Base-by-base conservation (phyloP, 2,797 vertebrate species). In the Euthynnus affinis region DNA sequence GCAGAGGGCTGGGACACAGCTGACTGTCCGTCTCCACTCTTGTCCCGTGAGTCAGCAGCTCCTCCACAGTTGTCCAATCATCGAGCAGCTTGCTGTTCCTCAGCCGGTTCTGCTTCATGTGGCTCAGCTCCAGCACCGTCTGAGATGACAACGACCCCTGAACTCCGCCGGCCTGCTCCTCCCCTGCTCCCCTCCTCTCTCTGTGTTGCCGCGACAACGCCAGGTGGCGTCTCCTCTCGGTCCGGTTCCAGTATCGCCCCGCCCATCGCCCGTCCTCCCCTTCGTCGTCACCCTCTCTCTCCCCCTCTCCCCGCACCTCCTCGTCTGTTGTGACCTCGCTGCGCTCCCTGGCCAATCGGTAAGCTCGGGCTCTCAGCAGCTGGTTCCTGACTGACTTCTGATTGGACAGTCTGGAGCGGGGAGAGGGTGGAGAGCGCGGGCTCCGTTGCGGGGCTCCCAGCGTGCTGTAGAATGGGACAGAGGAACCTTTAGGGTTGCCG, bases 1-100 rank as follows among this genome's bases (percentile, higher is more conserved):
- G 46, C 85, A 93, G 89, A 13, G 93, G 94, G 59, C 92, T 92
- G n/a, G 88, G 84, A 59, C 93, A 93, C 0, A 92, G 90, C 72
- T 92, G 90, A 44, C 63, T 77, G 76, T 90, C 87, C 4, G 82
- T 88, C 77, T 90, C 87, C 14, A 90, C 85, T n/a, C 91, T 77
- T 0, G 91, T 94, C 27, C 94, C 80, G 0, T 94, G 93, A 10
- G 90, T 92, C 62, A 94, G 86, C 67, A 95, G 94, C 79, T 95
- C 94, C 84, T 95, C 93, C 60, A 93, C 91, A 0, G 93, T 94
- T 0, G 93, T 94, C 92, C 92, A 94, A 22, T 95, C 94, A n/a
- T 94, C 95, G 0, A 94, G 89, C 85, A 94, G 80, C 74, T 93
- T 95, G 82, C 89, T 93, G 90, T 94, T 94, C 76, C 92, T 90